Base-by-base conservation (phyloP, 2,888 invertebrate genomes). In the Neelides folsomi region DNA sequence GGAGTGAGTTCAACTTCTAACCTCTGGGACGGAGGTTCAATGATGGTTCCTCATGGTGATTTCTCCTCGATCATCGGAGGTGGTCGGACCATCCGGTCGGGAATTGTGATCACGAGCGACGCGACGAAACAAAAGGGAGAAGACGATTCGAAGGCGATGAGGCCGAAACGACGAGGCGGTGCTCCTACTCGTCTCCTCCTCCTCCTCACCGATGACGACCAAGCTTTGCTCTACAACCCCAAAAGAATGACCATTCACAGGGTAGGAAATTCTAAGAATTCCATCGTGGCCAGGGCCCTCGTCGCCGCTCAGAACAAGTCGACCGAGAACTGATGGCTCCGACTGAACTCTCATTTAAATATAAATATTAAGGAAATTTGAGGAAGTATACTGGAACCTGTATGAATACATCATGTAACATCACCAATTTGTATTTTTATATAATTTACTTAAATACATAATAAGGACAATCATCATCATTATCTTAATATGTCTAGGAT, bases 191-290 rank as follows among this genome's bases (percentile, higher is more conserved):
- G 43, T 9, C 13, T 52, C 12, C 13, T 49, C 35, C 35, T 52
- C 7, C 40, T 52, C 13, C 27, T 52, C 10, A 52, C 52, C 8
- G 48, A 52, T 20, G 49, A 52, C 13, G 52, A 52, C n/a, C 48
- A 52, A 27, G 52, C 49, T 12, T 40, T 52, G 9, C 13, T 52
- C 5, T 49, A 49, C 18, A 48, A 49, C 39, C 7, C 44, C 4
- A 52, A 49, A 20, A 43, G 45, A 27, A 48, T 37, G 15, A 47
- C 40, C 12, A 18, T 52, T 6, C 48, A 44, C n/a, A 13, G 52
- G 9, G 45, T 52, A 1, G 52, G 52, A 12, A 40, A 52, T 20
- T 38, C 48, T 34, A 43, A 52, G 20, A 52, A 52, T 35, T 49
- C 52, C 2, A 49, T 52, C 19, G 12, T 52, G 8, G 36, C 52